These are phyloP conservation scores for Vicugna pacos DNA, from an alignment of 2,113 vertebrate species.

Conservation along the genomic window DNA sequence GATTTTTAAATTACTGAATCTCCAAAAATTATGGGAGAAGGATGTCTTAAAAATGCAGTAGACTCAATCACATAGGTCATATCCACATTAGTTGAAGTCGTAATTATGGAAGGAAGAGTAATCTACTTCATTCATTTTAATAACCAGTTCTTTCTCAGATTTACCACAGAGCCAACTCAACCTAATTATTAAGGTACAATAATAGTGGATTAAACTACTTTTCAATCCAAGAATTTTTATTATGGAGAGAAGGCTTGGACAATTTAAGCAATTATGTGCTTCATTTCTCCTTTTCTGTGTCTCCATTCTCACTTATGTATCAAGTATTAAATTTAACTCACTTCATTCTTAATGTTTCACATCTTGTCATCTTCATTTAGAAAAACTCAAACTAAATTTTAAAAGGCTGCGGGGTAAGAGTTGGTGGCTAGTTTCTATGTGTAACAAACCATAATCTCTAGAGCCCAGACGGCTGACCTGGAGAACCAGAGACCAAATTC, in stretches of 20 bases:
- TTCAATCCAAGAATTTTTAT: slow-evolving; percentile 63
- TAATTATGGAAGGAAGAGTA: slow-evolving; percentile 54
- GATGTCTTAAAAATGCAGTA: slow-evolving; percentile 44
- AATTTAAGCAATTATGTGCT: slow-evolving; percentile 63
- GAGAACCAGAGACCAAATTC: background rate
- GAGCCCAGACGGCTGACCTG: slow-evolving; percentile 6
- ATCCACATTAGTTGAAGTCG: slow-evolving; percentile 7
- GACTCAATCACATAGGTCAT: slow-evolving; percentile 12
- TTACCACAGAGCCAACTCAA: slow-evolving; percentile 36
- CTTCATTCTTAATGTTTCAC: slow-evolving; percentile 49
- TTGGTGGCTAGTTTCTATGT: background rate
- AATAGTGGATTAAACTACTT: slow-evolving; percentile 52
- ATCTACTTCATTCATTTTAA: slow-evolving; percentile 65
- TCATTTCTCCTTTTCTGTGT: slow-evolving; percentile 56
- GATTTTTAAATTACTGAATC: slow-evolving; percentile 52
- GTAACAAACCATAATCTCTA: background rate
- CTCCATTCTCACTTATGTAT: slow-evolving; percentile 49
- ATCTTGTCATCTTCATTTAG: slow-evolving; percentile 42
- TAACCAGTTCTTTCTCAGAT: slow-evolving; percentile 56
- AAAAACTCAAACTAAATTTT: slow-evolving; percentile 56
- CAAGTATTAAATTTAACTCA: slow-evolving; percentile 43
- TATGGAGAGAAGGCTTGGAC: slow-evolving; percentile 47
- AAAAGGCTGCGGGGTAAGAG: slow-evolving; percentile 22
- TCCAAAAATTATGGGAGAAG: slow-evolving; percentile 44
- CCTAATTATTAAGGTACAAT: slow-evolving; percentile 68